Percentiles rank a stretch among this genome's conserved stretches.
These are phyloP conservation scores for Parazoanthus swiftii DNA, from an alignment of 92 coral and sea anemone species.

Conservation along the genomic window DNA sequence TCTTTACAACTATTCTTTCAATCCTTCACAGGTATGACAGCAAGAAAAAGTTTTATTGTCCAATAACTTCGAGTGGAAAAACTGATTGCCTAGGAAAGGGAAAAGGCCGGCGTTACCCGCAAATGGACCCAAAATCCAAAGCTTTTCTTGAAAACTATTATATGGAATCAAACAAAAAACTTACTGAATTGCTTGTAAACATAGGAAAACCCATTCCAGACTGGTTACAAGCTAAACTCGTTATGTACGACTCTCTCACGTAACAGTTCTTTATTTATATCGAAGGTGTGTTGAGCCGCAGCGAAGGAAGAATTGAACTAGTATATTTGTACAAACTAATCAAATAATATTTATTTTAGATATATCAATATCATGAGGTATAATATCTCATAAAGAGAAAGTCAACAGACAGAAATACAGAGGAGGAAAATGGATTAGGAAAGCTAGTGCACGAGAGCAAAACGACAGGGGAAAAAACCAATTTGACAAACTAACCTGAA, in stretches of 20 bases:
- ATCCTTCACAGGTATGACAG: conserved; percentile 70
- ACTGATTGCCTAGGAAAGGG: conserved; percentile 84
- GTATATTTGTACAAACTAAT: neutral
- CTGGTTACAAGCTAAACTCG: conserved; percentile 66
- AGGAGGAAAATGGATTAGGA: neutral
- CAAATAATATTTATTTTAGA: conserved; percentile 7
- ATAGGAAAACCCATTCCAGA: conserved; percentile 73
- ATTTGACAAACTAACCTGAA: neutral
- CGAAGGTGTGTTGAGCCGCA: neutral
- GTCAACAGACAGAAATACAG: neutral
- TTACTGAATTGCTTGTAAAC: conserved; percentile 61
- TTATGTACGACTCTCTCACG: neutral
- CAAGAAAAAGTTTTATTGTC: conserved; percentile 84
- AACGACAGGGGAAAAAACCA: neutral
- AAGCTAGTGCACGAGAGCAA: neutral
- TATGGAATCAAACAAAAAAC: conserved; percentile 72
- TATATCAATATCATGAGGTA: neutral
- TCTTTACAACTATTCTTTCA: neutral
- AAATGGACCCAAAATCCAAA: conserved; percentile 66
- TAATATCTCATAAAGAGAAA: neutral
- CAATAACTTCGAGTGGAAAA: conserved; percentile 58
- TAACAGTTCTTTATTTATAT: neutral
- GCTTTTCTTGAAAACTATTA: conserved; percentile 75
- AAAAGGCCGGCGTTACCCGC: conserved; percentile 87
- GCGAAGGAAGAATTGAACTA: neutral